phyloP scores from a whole-genome alignment of 2,797 vertebrate species.

The Malacoraja senta region DNA sequence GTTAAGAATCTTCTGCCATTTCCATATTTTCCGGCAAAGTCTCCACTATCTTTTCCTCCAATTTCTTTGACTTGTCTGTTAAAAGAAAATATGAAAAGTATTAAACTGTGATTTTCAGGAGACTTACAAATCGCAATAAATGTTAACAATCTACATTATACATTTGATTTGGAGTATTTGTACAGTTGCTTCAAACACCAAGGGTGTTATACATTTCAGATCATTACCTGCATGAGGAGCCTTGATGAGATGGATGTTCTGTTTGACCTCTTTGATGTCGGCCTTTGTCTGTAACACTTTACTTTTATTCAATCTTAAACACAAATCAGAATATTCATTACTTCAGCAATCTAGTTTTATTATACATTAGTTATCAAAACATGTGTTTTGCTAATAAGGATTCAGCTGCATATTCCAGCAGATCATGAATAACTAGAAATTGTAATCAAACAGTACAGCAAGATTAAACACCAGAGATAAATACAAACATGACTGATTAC shows the following conservation, averaged over 20 bases:
- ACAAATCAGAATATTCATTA: background rate
- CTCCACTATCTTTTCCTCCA: slow-evolving; percentile 96
- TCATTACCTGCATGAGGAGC: slow-evolving; percentile 80
- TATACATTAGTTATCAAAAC: background rate
- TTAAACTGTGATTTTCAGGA: background rate
- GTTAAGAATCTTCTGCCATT: slow-evolving; percentile 67
- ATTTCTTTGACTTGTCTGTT: slow-evolving; percentile 73
- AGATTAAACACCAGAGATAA: background rate
- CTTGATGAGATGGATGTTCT: slow-evolving; percentile 89
- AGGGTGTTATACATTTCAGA: background rate
- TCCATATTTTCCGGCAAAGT: slow-evolving; percentile 80
- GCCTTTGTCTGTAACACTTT: slow-evolving; percentile 84
- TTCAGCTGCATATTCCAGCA: background rate
- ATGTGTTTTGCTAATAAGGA: background rate
- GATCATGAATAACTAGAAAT: too few relatives aligned
- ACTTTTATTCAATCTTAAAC: slow-evolving; percentile 78
- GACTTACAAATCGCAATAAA: background rate
- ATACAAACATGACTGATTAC: background rate
- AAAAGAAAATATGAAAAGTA: background rate
- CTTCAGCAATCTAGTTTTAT: background rate
- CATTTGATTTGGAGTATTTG: background rate
- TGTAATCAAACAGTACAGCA: background rate
- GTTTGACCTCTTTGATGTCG: slow-evolving; percentile 88
- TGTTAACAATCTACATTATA: background rate
- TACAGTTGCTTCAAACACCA: background rate